Evolutionary conservation across 1,140 invertebrate species (phyloP).

Genomic region (Drosophila fuyamai): DNA sequence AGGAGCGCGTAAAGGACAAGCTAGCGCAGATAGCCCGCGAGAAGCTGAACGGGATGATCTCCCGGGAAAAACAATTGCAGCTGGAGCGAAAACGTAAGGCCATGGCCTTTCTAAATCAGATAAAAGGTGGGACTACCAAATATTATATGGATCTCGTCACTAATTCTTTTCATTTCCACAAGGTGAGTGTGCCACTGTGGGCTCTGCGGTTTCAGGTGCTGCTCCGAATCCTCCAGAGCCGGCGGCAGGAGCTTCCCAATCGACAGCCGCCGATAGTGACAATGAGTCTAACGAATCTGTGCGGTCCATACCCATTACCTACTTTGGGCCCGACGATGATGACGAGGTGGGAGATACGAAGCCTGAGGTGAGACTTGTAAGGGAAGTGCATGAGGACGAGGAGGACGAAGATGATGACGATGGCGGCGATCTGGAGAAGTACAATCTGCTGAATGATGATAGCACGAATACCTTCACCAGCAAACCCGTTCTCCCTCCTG

Average conservation of each 20-base stretch:
- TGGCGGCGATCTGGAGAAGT: slow-evolving; percentile 64
- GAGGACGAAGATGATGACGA: slow-evolving; percentile 59
- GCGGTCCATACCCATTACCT: slow-evolving; percentile 83
- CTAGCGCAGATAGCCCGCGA: slow-evolving; percentile 87
- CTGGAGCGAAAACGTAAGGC: slow-evolving; percentile 89
- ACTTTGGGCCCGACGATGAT: slow-evolving; percentile 77
- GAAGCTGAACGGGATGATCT: slow-evolving; percentile 86
- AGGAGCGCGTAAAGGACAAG: slow-evolving; percentile 88
- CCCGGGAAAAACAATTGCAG: slow-evolving; percentile 89
- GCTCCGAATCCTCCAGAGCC: slow-evolving; percentile 11
- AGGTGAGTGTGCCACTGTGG: slow-evolving; percentile 40
- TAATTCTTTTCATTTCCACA: not conserved
- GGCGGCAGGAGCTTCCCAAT: slow-evolving; percentile 2
- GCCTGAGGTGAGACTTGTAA: not conserved
- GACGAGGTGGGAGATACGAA: slow-evolving; percentile 14
- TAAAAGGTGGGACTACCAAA: slow-evolving; percentile 82
- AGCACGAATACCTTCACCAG: slow-evolving; percentile 72
- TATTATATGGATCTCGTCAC: fast-evolving
- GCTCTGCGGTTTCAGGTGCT: not conserved
- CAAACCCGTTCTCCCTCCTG: slow-evolving; percentile 24
- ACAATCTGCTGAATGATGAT: slow-evolving; percentile 72
- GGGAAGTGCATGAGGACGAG: not conserved
- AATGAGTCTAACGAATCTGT: slow-evolving; percentile 71
- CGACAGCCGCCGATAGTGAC: slow-evolving; percentile 21
- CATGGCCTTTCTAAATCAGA: slow-evolving; percentile 87